phyloP scores from a whole-genome alignment of 2,797 vertebrate species.

The Euphonia xanthogaster region DNA sequence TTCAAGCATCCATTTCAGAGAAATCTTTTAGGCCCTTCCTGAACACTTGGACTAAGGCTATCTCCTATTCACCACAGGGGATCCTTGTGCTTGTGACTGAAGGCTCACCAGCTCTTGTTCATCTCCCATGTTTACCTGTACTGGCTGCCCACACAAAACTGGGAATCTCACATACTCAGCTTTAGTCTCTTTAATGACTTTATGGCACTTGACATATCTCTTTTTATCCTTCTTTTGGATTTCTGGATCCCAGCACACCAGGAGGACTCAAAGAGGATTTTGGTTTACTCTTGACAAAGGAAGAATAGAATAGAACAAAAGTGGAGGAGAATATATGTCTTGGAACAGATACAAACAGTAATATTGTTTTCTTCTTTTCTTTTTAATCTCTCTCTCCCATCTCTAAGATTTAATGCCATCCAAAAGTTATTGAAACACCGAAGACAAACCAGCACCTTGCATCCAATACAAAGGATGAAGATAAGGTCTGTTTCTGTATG shows the following conservation, averaged over 20 bases:
- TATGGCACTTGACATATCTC: neutral
- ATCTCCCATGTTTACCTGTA: neutral
- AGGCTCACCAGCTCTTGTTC: neutral
- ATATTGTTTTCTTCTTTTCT: neutral
- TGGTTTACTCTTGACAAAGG: neutral
- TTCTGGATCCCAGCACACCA: neutral
- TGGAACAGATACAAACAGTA: neutral
- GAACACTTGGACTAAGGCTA: neutral
- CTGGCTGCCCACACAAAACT: neutral
- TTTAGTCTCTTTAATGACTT: neutral
- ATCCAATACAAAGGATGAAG: neutral
- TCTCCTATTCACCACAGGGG: neutral
- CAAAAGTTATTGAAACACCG: neutral
- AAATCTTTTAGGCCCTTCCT: neutral
- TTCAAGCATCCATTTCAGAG: neutral
- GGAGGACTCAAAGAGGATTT: neutral
- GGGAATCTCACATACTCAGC: neutral
- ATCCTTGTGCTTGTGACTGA: neutral
- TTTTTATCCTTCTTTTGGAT: neutral
- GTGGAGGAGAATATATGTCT: neutral
- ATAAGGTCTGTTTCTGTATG: neutral
- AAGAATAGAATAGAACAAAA: neutral
- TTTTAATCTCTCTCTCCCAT: neutral
- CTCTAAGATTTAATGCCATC: neutral
- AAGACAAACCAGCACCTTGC: neutral